These are phyloP conservation scores for Zapus hudsonius DNA, from an alignment of 2,113 vertebrate genomes.

Conservation along the genomic window DNA sequence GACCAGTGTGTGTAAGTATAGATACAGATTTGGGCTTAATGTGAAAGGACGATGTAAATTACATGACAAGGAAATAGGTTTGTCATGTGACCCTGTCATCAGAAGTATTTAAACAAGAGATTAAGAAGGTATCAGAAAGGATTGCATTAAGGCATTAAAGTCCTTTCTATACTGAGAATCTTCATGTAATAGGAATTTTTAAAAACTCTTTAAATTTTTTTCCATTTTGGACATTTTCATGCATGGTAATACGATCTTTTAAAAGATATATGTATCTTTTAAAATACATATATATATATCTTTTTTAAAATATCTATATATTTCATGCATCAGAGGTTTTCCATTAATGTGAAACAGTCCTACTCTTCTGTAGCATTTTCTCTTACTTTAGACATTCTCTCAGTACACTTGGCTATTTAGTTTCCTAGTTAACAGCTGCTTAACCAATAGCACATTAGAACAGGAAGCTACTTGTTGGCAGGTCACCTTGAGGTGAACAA, in stretches of 20 bases:
- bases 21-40: neutral
- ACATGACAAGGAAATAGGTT: neutral
- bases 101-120: neutral
- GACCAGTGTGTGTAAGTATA: neutral
- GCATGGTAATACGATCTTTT: no score
- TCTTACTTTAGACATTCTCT: conserved; percentile 42
- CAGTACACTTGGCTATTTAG: conserved; percentile 20
- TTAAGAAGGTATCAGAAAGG: neutral
- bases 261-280: no score
- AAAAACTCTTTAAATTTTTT: no score
- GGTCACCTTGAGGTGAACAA: conserved; percentile 5
- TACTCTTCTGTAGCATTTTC: conserved; percentile 13
- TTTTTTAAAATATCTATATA: no score
- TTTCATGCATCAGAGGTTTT: neutral
- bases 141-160: neutral
- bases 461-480: conserved; percentile 23
- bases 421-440: neutral
- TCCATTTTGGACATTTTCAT: no score
- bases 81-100: neutral
- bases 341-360: neutral
- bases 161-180: neutral
- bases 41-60: neutral
- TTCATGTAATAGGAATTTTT: neutral
- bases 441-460: neutral
- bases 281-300: no score